Base-by-base conservation (phyloP, 2,797 vertebrate genomes). In the Prionace glauca region DNA sequence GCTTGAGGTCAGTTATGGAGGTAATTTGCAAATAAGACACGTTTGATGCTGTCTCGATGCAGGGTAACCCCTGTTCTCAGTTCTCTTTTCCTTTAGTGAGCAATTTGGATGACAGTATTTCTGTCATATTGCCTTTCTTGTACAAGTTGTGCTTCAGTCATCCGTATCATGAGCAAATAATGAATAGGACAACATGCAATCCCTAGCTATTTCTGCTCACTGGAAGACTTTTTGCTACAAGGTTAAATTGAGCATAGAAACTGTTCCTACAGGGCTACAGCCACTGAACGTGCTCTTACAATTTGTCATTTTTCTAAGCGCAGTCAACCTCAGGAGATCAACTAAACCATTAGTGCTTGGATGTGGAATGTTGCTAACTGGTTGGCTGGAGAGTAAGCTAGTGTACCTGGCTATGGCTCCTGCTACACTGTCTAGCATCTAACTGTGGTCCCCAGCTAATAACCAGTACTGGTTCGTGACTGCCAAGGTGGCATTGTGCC, bases 211-310 rank as follows among this genome's bases (percentile, higher is more conserved):
- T 69, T 67, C 90, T 92, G 90, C 90, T 92, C 36, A 10, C 65
- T 92, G 90, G 90, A 69, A 92, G 90, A 92, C 24, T 69, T 65
- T 26, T 69, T 69, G 62, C 90, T 41, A 69, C 90, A 92, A 69
- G 90, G 65, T 92, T 92, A 92, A 92, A 92, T 92, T 92, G 90
- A 92, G 90, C 65, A 69, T 92, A 41, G 90, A 92, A 92, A 12
- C 90, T 41, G n/a, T 92, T 92, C 90, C 90, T 92, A 12, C 20
- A 92, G 65, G 90, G 69, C 90, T 36, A 41, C 90, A 69, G 90
- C 90, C 90, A 69, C 90, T 24, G 90, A 92, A 92, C 24, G 69
- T 41, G 22, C n/a, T 69, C 90, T 69, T 69, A 65, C 14, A 69
- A 92, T 92, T 92, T 92, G 90, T 69, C 90, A 92, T 92, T 92